Evolutionary conservation across 2,113 vertebrate species (phyloP).

Genomic region (Peromyscus polionotus): DNA sequence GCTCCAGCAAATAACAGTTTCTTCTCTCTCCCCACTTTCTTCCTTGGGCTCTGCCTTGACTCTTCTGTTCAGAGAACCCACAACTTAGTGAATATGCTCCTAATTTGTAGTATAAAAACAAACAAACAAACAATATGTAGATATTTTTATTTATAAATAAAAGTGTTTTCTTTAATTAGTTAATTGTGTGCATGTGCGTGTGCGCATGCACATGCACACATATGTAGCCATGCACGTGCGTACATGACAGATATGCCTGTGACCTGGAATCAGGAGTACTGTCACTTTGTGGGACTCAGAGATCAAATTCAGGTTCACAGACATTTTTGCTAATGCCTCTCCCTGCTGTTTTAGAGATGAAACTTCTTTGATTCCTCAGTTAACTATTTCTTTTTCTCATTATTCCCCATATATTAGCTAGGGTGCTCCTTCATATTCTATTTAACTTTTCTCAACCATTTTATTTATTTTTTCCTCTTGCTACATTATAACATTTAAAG

Average conservation of each 20-base stretch:
- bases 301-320: too few species aligned
- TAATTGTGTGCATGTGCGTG: not conserved
- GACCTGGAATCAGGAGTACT: not conserved
- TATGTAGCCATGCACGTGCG: not conserved
- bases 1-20: not conserved
- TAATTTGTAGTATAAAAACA: not conserved
- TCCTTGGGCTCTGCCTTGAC: not conserved
- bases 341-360: not conserved
- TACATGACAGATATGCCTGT: accelerated
- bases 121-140: not conserved
- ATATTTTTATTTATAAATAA: not conserved
- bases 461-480: not conserved
- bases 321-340: too few species aligned
- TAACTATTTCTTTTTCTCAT: not conserved
- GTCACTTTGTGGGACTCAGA: not conserved
- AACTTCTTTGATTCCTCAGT: not conserved
- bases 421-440: too few species aligned
- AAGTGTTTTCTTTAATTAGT: not conserved
- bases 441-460: not conserved
- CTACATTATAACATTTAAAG: not conserved
- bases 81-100: not conserved
- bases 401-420: not conserved
- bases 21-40: accelerated
- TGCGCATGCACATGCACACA: too few species aligned
- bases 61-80: not conserved